Evolutionary conservation across 1,140 invertebrate species (phyloP).

Genomic region (Chelonus insularis): DNA sequence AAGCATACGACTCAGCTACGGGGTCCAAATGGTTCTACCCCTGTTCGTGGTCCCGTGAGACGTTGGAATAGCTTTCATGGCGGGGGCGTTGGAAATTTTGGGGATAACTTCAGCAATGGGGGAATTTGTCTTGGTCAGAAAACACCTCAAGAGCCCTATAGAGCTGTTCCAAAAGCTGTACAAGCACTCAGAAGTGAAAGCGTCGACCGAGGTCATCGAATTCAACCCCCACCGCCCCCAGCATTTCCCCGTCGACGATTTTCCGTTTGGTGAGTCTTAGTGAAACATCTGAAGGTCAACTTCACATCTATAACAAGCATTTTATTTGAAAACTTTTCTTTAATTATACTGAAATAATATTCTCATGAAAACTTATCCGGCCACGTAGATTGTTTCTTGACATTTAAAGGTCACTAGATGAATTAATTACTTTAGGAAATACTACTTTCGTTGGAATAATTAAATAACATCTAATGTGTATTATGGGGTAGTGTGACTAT

Average conservation of each 20-base stretch:
- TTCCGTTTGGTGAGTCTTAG: conserved; percentile 60
- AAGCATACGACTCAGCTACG: conserved; percentile 53
- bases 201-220: conserved; percentile 51
- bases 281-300: background rate
- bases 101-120: conserved; percentile 39
- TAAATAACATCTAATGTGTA: no score
- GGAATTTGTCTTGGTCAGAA: background rate
- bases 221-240: conserved; percentile 51
- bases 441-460: no score
- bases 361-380: no score
- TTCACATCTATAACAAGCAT: background rate
- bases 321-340: no score
- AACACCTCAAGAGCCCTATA: conserved; percentile 45
- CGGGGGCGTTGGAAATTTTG: conserved; percentile 40
- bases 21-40: conserved; percentile 35
- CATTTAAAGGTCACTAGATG: no score
- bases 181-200: conserved; percentile 55
- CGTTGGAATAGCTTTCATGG: conserved; percentile 65
- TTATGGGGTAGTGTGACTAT: no score
- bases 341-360: no score
- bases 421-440: no score
- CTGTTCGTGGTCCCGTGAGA: conserved; percentile 54
- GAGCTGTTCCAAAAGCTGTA: conserved; percentile 51
- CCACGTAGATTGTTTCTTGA: no score
- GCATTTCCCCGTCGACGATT: conserved; percentile 58